Conservation (phyloP, 2,888 invertebrate species). For the Alentia gelatinosa region DNA sequence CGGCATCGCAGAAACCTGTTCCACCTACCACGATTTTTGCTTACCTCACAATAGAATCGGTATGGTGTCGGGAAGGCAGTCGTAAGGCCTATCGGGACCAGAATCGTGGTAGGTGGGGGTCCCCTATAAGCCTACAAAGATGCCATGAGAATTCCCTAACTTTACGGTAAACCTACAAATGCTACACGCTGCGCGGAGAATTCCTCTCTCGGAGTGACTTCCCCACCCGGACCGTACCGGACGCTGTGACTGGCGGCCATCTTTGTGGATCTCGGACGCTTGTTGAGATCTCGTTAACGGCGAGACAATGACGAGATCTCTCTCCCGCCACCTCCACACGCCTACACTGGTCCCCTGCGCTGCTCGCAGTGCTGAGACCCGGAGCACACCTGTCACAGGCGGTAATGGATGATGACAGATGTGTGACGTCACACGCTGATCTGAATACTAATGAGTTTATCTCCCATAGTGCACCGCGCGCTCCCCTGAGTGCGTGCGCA, state of each 20-base stretch:
- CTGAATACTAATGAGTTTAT: conserved; percentile 2
- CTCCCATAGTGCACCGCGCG: not conserved
- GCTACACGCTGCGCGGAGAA: too few relatives aligned
- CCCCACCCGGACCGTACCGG: too few relatives aligned
- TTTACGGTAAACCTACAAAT: too few relatives aligned
- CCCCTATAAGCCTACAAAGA: too few relatives aligned
- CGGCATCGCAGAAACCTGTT: too few relatives aligned
- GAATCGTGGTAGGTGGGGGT: too few relatives aligned
- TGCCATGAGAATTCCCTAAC: too few relatives aligned
- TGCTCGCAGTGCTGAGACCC: not conserved
- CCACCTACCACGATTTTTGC: too few relatives aligned
- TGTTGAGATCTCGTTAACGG: not conserved
- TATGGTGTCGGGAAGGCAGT: too few relatives aligned
- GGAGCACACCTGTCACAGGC: not conserved
- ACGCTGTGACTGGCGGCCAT: not conserved
- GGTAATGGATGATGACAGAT: not conserved
- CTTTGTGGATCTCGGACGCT: not conserved
- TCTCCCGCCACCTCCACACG: not conserved
- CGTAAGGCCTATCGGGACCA: too few relatives aligned
- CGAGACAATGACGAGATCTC: not conserved
- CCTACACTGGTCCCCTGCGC: not conserved
- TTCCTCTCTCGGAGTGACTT: too few relatives aligned
- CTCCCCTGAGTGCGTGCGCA: not conserved
- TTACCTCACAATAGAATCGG: too few relatives aligned
- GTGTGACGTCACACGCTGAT: not conserved